Percentiles rank a stretch among this genome's conserved stretches.
Conservation (phyloP, 2,888 invertebrate genomes). For the Calephelis perditalis region DNA sequence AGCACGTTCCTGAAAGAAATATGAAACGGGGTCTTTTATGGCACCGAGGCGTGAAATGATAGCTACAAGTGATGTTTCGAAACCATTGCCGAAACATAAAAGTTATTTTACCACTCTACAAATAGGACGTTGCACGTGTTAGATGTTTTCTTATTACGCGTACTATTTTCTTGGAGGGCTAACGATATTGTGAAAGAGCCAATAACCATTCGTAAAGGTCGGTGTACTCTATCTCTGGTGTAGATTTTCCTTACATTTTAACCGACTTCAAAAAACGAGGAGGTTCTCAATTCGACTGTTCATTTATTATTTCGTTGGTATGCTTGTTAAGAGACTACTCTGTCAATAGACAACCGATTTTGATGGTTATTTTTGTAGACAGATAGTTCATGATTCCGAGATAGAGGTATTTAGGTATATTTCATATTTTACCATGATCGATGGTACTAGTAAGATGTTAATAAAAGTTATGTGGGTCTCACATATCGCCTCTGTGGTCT, state of each 20-base stretch:
- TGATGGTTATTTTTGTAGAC: no score
- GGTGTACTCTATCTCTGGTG: background rate
- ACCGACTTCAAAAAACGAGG: no score
- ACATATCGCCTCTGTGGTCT: no score
- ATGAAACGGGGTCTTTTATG: slow-evolving; percentile 9
- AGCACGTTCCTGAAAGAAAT: slow-evolving; percentile 8
- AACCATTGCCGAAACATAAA: slow-evolving; percentile 6
- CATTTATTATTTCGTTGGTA: no score
- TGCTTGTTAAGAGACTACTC: no score
- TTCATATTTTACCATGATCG: no score
- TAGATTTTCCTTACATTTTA: background rate
- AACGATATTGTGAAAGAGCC: background rate
- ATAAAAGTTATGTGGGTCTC: no score
- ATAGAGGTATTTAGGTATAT: no score
- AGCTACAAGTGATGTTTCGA: background rate
- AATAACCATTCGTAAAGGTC: background rate
- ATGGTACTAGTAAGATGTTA: no score
- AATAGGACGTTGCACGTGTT: background rate
- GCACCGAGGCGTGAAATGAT: slow-evolving; percentile 12
- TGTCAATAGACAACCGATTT: no score
- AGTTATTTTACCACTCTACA: slow-evolving; percentile 2
- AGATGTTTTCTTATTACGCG: background rate
- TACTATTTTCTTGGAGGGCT: background rate
- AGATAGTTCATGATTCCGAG: no score
- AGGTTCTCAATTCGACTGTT: no score